These are phyloP conservation scores for Bolinopsis microptera DNA, from an alignment of 37 sponge, comb jelly and placozoan genomes.

Conservation along the genomic window DNA sequence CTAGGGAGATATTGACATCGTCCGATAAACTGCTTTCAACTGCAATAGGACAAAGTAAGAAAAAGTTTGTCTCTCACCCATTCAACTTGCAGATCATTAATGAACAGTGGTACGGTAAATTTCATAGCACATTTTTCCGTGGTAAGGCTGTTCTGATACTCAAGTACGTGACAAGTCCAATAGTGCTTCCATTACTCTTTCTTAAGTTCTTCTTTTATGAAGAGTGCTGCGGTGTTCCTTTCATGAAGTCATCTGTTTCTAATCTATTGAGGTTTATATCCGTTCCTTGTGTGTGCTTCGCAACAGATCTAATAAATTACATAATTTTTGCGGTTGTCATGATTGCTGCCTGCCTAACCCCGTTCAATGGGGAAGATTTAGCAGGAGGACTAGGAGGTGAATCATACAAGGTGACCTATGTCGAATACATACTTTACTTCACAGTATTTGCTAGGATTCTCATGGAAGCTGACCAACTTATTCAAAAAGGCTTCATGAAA, in stretches of 20 bases:
- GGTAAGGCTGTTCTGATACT: neutral
- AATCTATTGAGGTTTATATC: neutral
- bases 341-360: neutral
- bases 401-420: neutral
- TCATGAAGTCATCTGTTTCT: neutral
- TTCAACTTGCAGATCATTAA: neutral
- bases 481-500: neutral
- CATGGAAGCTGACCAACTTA: neutral
- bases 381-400: neutral
- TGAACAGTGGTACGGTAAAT: constrained; percentile 18
- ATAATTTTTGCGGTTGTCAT: neutral
- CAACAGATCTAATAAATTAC: neutral
- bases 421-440: neutral
- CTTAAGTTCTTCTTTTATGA: neutral
- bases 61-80: neutral
- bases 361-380: neutral
- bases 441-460: neutral
- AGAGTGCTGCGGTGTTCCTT: neutral
- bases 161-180: neutral
- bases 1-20: neutral
- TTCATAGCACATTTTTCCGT: neutral
- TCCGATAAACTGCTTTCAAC: neutral
- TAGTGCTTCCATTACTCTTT: neutral
- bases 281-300: neutral
- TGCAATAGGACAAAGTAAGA: neutral